Percentiles rank a stretch among this genome's conserved stretches.
Conservation (phyloP, 2,888 invertebrate species). For the Melinaea menophilus region DNA sequence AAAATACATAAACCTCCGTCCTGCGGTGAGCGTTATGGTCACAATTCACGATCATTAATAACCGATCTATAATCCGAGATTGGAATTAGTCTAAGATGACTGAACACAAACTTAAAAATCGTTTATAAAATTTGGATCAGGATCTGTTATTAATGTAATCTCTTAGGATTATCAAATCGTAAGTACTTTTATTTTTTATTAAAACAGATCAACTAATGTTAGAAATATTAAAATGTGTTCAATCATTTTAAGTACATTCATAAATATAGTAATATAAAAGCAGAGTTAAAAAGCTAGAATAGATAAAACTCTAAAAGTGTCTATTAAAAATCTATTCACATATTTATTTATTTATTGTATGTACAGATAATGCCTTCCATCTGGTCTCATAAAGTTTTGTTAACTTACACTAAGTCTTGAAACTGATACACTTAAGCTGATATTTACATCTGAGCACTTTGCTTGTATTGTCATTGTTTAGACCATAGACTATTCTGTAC, state of each 20-base stretch:
- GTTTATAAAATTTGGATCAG: too few relatives aligned
- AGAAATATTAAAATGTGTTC: background rate
- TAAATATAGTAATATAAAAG: constrained; percentile 2
- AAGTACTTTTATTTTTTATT: too few relatives aligned
- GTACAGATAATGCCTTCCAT: background rate
- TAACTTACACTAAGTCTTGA: constrained; percentile 10
- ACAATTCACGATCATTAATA: too few relatives aligned
- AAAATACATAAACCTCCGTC: too few relatives aligned
- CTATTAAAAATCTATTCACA: background rate
- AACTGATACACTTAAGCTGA: constrained; percentile 13
- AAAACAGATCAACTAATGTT: background rate
- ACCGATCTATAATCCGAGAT: too few relatives aligned
- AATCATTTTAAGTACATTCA: background rate
- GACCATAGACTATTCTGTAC: constrained; percentile 26
- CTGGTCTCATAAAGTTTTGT: background rate
- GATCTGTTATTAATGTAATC: too few relatives aligned
- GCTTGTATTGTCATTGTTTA: constrained; percentile 61
- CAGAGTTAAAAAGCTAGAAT: constrained; percentile 3
- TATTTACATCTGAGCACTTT: constrained; percentile 66
- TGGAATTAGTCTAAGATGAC: too few relatives aligned
- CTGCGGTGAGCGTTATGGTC: too few relatives aligned
- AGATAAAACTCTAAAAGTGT: background rate
- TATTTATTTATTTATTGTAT: constrained; percentile 1
- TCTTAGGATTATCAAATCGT: too few relatives aligned
- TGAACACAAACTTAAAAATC: too few relatives aligned